Base-by-base conservation (phyloP, 2,888 invertebrate species). In the Schrankia costaestrigalis region DNA sequence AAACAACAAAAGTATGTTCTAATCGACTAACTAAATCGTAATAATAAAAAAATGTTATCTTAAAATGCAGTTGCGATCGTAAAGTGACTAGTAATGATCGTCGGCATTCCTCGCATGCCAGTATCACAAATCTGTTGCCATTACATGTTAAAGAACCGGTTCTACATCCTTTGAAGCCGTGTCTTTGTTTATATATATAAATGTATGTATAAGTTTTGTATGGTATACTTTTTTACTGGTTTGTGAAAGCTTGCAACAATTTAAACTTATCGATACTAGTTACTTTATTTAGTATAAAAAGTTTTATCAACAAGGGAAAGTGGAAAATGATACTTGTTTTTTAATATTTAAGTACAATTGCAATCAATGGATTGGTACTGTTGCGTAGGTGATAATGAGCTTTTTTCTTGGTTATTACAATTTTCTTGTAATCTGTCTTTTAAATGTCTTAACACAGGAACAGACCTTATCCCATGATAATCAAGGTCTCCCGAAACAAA, bases 141-240 rank as follows among this genome's bases (percentile, higher is more conserved):
- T 54, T 56, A 48, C 45, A 53, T 46, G 51, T 38, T 58, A 59
- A 50, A 42, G 39, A 59, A 79, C 78, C 78, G 76, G 79, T 81
- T 74, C 61, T 43, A 61, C 71, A 69, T 74, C 72, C 73, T 72
- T 76, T 56, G 63, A 64, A 66, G 64, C 52, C 64, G 50, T 51
- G 40, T 52, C 59, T 59, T 60, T 59, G 53, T 70, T 62, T 63
- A 54, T 68, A n/a, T n/a, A n/a, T n/a, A n/a, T n/a, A n/a, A n/a
- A n/a, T n/a, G n/a, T n/a, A n/a, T n/a, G n/a, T n/a, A n/a, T n/a
- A 61, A 63, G 56, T 59, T 67, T 58, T 61, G 52, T 56, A 43
- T 46, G 48, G 46, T 44, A 44, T 46, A 51, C 47, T 46, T 46
- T 46, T 49, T n/a, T 50, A 42, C 41, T 39, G 26, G 41, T 42